These are phyloP conservation scores for Plodia interpunctella DNA, from an alignment of 1,140 invertebrate genomes.

Conservation along the genomic window DNA sequence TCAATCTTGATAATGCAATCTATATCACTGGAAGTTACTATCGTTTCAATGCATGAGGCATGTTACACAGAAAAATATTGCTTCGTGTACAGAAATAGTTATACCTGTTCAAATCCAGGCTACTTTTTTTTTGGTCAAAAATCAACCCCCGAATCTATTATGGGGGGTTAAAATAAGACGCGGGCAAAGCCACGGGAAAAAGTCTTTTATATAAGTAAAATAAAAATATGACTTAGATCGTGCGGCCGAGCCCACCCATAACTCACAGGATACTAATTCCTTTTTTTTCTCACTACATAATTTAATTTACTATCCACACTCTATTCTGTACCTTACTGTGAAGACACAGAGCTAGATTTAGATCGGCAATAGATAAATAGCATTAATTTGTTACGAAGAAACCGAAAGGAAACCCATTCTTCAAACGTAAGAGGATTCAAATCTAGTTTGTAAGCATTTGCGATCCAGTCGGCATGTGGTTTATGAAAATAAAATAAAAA, in stretches of 20 bases:
- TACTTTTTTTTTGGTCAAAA: too few species aligned
- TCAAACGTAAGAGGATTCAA: not conserved
- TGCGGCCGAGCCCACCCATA: not conserved
- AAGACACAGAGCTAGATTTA: not conserved
- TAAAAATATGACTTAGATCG: too few species aligned
- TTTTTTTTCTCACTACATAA: constrained; percentile 1
- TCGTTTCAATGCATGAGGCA: too few species aligned
- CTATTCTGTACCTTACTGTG: not conserved
- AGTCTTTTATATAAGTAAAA: too few species aligned
- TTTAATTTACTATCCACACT: not conserved
- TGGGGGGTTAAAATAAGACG: too few species aligned
- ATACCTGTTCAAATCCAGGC: too few species aligned
- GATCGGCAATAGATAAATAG: not conserved
- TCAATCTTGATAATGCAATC: too few species aligned
- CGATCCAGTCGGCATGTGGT: not conserved
- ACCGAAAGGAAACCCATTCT: not conserved
- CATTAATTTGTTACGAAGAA: constrained; percentile 3
- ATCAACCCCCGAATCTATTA: too few species aligned
- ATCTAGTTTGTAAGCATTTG: not conserved
- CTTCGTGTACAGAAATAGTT: too few species aligned
- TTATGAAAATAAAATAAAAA: not conserved
- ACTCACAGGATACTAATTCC: not conserved
- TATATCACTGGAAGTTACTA: too few species aligned
- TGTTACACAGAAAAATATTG: too few species aligned
- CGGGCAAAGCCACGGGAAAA: too few species aligned